Conservation (phyloP, 2,888 invertebrate genomes). For the Drosophila longiperda region DNA sequence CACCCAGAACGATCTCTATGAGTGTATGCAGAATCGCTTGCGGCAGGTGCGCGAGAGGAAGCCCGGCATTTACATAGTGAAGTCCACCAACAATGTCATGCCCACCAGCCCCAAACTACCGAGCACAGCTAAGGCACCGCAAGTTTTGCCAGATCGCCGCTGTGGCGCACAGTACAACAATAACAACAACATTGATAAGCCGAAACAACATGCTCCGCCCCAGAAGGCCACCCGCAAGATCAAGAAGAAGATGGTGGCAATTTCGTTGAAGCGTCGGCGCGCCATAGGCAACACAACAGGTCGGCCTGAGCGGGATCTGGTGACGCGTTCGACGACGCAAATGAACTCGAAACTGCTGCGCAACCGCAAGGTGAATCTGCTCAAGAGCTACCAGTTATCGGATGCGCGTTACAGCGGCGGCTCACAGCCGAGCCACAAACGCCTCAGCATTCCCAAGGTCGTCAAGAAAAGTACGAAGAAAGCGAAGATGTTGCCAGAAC, state of each 20-base stretch:
- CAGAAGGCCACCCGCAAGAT: constrained; percentile 19
- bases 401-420: constrained; percentile 50
- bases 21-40: constrained; percentile 67
- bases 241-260: constrained; percentile 19
- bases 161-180: constrained; percentile 7
- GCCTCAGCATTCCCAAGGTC: constrained; percentile 1
- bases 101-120: no score
- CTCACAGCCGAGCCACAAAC: constrained; percentile 20
- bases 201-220: neutral
- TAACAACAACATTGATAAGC: constrained; percentile 8
- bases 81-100: constrained; percentile 60
- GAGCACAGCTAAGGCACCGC: neutral
- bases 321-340: constrained; percentile 69
- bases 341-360: constrained; percentile 76
- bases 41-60: constrained; percentile 78
- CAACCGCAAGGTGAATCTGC: constrained; percentile 73
- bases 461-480: constrained; percentile 27
- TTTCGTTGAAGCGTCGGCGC: constrained; percentile 45
- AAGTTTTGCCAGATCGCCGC: neutral
- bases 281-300: constrained; percentile 16
- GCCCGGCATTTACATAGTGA: constrained; percentile 82
- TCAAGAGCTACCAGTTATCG: constrained; percentile 64
- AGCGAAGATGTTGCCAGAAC: neutral
- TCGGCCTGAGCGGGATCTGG: constrained; percentile 50
- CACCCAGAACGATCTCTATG: constrained; percentile 42